Evolutionary conservation across 1,140 invertebrate genomes (phyloP).

Genomic region (Bombyx mandarina): DNA sequence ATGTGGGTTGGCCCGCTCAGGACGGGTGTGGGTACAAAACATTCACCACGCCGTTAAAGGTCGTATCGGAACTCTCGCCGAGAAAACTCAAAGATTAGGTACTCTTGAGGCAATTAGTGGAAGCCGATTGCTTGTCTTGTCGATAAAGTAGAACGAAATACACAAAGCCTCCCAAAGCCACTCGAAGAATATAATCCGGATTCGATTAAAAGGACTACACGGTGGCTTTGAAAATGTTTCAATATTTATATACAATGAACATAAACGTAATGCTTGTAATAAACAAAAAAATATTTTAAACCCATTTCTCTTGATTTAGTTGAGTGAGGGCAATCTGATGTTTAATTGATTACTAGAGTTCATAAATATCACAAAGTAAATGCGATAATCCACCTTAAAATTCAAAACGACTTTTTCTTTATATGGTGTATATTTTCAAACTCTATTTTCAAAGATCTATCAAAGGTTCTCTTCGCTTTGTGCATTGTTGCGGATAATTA

Average conservation of each 20-base stretch:
- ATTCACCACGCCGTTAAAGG: slow-evolving; percentile 17
- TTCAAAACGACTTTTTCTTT: no score
- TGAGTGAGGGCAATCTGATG: no score
- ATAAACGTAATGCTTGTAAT: no score
- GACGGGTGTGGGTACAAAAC: slow-evolving; percentile 13
- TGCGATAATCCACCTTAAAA: no score
- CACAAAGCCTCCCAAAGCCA: slow-evolving; percentile 42
- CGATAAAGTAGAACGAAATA: slow-evolving; percentile 52
- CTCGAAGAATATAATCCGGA: slow-evolving; percentile 51
- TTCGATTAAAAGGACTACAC: slow-evolving; percentile 49
- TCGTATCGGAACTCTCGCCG: neutral
- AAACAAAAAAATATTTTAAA: no score
- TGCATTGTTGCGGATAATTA: slow-evolving; percentile 46
- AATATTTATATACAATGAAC: no score
- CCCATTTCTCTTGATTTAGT: no score
- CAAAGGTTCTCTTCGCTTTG: no score
- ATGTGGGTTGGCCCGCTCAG: slow-evolving; percentile 27
- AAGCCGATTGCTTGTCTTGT: slow-evolving; percentile 14
- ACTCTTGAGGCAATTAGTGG: slow-evolving; percentile 28
- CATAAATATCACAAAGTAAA: no score
- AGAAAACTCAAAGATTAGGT: slow-evolving; percentile 10
- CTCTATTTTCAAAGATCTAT: no score
- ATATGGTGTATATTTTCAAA: no score
- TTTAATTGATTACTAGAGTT: no score
- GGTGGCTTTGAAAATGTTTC: slow-evolving; percentile 46